phyloP scores from a whole-genome alignment of 2,113 vertebrate genomes.

The Grammomys dolichurus region DNA sequence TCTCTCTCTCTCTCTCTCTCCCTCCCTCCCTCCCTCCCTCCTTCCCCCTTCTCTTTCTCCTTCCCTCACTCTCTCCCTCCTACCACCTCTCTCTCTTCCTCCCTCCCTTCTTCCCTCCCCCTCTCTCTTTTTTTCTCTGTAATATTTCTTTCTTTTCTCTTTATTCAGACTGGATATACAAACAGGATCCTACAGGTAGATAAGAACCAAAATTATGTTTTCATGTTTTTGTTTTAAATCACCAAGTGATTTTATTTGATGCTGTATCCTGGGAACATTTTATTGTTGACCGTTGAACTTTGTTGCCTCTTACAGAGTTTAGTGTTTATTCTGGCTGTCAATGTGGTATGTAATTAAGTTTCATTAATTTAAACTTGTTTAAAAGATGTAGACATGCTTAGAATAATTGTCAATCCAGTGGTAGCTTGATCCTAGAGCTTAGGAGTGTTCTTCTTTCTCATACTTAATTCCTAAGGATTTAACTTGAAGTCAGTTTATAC shows the following conservation, averaged over 20 bases:
- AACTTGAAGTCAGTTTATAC: background rate
- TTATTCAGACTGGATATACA: too few species aligned
- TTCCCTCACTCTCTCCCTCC: too few species aligned
- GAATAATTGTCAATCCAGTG: background rate
- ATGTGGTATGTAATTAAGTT: background rate
- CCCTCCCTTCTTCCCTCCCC: too few species aligned
- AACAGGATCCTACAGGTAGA: background rate
- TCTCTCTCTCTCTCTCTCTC: too few species aligned
- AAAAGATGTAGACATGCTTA: background rate
- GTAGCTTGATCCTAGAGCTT: background rate
- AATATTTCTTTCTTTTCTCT: too few species aligned
- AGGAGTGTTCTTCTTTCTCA: background rate
- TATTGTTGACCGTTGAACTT: background rate
- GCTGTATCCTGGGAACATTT: background rate
- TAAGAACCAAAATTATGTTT: background rate
- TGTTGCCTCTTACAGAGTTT: background rate
- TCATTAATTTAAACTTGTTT: background rate
- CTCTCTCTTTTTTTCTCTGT: too few species aligned
- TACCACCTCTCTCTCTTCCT: background rate
- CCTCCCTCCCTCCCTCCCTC: background rate
- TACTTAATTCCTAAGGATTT: background rate
- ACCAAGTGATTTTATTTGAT: background rate
- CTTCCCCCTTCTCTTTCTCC: too few species aligned
- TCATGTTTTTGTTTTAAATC: background rate
- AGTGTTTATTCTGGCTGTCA: background rate